A percentile compares a stretch with the other conserved stretches of the same genome.
Evolutionary conservation across 2,797 vertebrate species (phyloP).

Genomic region (Phrynocephalus guinanensis): DNA sequence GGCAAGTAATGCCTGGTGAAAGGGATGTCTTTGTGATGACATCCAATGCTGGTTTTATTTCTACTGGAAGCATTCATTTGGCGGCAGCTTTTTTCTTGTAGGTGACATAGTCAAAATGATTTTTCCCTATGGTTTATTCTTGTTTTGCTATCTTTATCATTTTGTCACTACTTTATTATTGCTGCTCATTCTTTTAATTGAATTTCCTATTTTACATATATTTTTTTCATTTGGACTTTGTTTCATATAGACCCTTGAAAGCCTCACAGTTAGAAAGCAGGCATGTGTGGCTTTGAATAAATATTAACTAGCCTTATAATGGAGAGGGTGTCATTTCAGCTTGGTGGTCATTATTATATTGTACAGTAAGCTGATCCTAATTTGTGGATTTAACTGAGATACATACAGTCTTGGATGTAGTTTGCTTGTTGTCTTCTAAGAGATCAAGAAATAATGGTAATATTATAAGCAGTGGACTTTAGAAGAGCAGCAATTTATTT

Average conservation of each 20-base stretch:
- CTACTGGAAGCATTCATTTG: background rate
- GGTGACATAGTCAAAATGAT: background rate
- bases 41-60: background rate
- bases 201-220: background rate
- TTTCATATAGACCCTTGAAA: background rate
- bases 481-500: background rate
- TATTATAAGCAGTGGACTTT: background rate
- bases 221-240: background rate
- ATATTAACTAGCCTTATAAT: background rate
- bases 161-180: background rate
- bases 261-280: background rate
- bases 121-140: no score
- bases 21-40: background rate
- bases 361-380: background rate
- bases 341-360: background rate
- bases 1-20: no score
- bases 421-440: background rate
- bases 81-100: background rate
- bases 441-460: background rate
- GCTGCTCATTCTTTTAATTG: background rate
- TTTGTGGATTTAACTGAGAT: background rate
- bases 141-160: no score
- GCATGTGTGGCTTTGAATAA: background rate
- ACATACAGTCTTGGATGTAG: background rate
- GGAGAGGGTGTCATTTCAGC: background rate